phyloP scores from a whole-genome alignment of 2,888 invertebrate genomes.

The Drosophila hawaiiensis region DNA sequence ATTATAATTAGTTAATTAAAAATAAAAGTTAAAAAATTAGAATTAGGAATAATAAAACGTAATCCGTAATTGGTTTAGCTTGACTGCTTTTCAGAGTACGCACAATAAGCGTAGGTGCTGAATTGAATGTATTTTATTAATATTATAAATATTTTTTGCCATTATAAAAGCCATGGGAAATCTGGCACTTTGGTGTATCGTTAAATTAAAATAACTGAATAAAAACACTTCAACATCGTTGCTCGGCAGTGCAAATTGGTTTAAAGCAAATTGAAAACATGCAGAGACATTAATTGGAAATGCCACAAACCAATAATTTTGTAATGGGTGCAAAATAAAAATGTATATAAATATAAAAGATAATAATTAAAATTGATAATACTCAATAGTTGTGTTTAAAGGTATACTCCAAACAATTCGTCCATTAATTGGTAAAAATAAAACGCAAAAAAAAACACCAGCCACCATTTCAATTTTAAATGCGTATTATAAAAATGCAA shows the following conservation, averaged over 20 bases:
- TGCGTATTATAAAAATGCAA: conserved; percentile 36
- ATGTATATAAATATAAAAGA: conserved; percentile 17
- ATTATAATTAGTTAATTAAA: neutral
- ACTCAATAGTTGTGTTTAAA: conserved; percentile 54
- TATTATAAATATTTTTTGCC: conserved; percentile 12
- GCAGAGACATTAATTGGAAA: conserved; percentile 53
- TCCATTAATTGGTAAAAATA: conserved; percentile 72
- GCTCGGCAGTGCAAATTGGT: conserved; percentile 36
- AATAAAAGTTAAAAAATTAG: neutral
- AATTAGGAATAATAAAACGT: neutral
- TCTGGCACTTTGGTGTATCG: conserved; percentile 6
- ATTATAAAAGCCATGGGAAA: conserved; percentile 16
- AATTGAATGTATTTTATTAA: conserved; percentile 14
- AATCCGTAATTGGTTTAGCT: neutral
- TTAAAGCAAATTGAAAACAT: conserved; percentile 60
- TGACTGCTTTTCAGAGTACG: neutral
- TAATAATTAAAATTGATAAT: conserved; percentile 60
- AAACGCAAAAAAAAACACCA: conserved; percentile 2
- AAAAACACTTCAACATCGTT: conserved; percentile 24
- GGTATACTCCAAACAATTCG: conserved; percentile 62
- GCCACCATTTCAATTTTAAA: conserved; percentile 35
- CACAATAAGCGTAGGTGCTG: neutral
- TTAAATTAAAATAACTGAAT: conserved; percentile 34
- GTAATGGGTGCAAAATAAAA: conserved; percentile 10
- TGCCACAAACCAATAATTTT: conserved; percentile 42